A percentile compares a stretch with the other conserved stretches of the same genome.
These are phyloP conservation scores for Coecobrya sp. DNA, from an alignment of 2,888 invertebrate genomes.

Conservation along the genomic window DNA sequence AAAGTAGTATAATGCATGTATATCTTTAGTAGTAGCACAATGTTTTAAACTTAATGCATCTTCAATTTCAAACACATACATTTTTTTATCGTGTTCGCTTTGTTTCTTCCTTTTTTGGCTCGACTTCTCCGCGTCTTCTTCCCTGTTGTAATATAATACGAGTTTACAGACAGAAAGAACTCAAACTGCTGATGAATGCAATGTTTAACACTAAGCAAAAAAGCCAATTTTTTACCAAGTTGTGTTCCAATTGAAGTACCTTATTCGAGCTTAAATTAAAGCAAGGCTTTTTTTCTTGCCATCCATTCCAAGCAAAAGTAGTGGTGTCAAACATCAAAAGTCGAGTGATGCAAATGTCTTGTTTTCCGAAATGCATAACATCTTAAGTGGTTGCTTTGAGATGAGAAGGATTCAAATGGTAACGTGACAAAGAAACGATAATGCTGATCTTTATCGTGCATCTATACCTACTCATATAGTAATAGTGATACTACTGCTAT, in stretches of 20 bases:
- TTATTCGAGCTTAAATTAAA: neutral
- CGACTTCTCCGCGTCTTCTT: constrained; percentile 33
- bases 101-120: constrained; percentile 48
- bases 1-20: neutral
- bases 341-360: constrained; percentile 33
- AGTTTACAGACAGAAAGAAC: neutral
- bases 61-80: constrained; percentile 49
- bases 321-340: no score
- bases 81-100: neutral
- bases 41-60: constrained; percentile 13
- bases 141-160: constrained; percentile 63
- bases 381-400: neutral
- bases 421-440: neutral
- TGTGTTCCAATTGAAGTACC: neutral
- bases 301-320: neutral
- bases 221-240: neutral
- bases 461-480: no score
- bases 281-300: neutral
- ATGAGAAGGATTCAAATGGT: neutral
- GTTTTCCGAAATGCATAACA: constrained; percentile 1
- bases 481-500: neutral
- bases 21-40: constrained; percentile 22
- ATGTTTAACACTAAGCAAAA: neutral
- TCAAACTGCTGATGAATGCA: constrained; percentile 23
- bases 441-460: constrained; percentile 14